Evolutionary conservation across 2,797 vertebrate genomes (phyloP), one percentile per base, ranked within the genome.

Genomic region (Gephyroberyx darwinii): DNA sequence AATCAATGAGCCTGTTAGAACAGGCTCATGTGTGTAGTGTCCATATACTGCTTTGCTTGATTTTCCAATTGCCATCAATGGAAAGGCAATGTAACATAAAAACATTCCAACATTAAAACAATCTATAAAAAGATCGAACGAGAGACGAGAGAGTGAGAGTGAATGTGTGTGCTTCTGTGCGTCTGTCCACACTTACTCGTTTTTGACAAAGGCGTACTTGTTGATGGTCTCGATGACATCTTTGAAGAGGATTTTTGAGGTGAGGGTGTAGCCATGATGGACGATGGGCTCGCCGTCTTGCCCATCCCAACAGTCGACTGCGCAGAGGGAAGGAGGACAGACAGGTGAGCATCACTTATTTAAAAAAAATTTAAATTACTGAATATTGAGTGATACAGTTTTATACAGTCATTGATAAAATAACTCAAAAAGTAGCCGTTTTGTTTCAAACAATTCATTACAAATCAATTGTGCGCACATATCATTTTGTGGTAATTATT

Each of bases 301-400:
- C 45, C 98, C 97, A 0, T 99, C 98, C 98, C 98, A 99, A 83
- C 98, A 99, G 90, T 99, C 98, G 87, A 99, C 98, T 99, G 87
- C 67, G 57, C 0, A 80, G 5, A 61, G 8, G 5, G 33, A 35
- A 26, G 26, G 26, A 26, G 26, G 26, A 26, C 26, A 26, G 6
- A 35, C 8, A 35, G 1, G 33, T 35, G 33, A 35, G 33, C 33
- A 7, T 35, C 8, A 35, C 8, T 33, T 4, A 33, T 6, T 33
- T 33, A 33, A 33, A 33, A 33, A 33, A 6, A 33, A 6, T 4
- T 4, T 4, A 33, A 33, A 33, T 4, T 6, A 33, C 31, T 33
- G 4, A 33, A 33, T 33, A 33, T 4, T 33, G 31, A 33, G 31
- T 33, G 31, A 33, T 33, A 33, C 31, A 33, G 31, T 6, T 33